Evolutionary conservation across 2,113 vertebrate species (phyloP).

Genomic region (Vidua macroura): DNA sequence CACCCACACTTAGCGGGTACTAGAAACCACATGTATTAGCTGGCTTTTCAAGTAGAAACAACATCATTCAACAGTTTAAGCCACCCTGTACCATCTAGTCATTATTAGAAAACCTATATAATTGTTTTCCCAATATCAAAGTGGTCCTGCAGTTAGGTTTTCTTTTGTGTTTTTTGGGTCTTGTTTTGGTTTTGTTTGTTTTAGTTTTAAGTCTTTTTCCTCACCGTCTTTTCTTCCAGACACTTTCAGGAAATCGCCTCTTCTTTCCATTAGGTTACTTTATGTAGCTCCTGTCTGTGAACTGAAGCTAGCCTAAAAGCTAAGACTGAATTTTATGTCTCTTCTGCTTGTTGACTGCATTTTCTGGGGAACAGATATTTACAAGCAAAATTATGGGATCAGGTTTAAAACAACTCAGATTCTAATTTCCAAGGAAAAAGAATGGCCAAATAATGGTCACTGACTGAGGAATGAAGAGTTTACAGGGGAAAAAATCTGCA

Average conservation of each 20-base stretch:
- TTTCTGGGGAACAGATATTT: neutral
- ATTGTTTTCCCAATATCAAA: neutral
- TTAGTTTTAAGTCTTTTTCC: neutral
- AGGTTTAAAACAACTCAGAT: neutral
- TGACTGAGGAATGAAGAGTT: neutral
- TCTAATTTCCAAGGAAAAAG: neutral
- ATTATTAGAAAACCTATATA: neutral
- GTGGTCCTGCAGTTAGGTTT: neutral
- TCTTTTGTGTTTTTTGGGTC: neutral
- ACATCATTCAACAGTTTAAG: neutral
- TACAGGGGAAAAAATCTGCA: neutral
- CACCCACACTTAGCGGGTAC: neutral
- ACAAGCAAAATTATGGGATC: neutral
- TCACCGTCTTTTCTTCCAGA: rapidly evolving
- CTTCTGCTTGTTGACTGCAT: neutral
- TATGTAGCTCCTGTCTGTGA: neutral
- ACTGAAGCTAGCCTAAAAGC: neutral
- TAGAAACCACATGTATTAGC: neutral
- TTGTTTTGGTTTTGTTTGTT: neutral
- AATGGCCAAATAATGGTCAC: neutral
- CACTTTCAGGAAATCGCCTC: neutral
- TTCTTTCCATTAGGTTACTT: neutral
- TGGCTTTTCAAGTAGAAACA: neutral
- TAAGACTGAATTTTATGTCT: neutral
- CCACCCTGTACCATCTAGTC: neutral